Evolutionary conservation across 2,888 invertebrate genomes (phyloP).

Genomic region (Hypena proboscidalis): DNA sequence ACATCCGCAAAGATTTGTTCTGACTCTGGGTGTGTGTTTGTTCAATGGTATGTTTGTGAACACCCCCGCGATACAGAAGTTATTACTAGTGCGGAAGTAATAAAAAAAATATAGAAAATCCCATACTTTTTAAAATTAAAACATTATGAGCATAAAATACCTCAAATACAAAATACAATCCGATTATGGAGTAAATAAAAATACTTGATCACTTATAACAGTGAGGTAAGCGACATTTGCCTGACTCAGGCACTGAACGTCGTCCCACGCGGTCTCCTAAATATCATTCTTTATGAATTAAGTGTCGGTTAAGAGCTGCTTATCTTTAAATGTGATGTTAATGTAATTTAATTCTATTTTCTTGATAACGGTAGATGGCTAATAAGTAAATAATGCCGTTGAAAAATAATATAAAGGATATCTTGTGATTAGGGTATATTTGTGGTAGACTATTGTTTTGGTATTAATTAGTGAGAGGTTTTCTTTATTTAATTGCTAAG

Average conservation of each 20-base stretch:
- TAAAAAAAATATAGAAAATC: too few relatives aligned
- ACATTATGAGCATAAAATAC: too few relatives aligned
- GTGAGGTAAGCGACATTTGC: constrained; percentile 10
- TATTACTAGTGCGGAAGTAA: too few relatives aligned
- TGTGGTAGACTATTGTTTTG: too few relatives aligned
- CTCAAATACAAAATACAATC: constrained; percentile 13
- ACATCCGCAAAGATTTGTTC: too few relatives aligned
- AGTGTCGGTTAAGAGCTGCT: constrained; percentile 21
- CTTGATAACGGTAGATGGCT: constrained; percentile 19
- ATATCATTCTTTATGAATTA: constrained; percentile 33
- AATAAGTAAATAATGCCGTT: constrained; percentile 15
- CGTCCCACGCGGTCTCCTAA: constrained; percentile 34
- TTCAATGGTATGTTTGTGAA: not conserved
- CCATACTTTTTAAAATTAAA: too few relatives aligned
- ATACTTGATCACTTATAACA: not conserved
- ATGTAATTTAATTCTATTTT: constrained; percentile 25
- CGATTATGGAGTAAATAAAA: constrained; percentile 20
- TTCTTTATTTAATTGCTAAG: too few relatives aligned
- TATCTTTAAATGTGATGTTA: constrained; percentile 33
- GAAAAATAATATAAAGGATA: too few relatives aligned
- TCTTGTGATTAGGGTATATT: too few relatives aligned
- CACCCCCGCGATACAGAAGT: too few relatives aligned
- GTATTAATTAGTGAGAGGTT: too few relatives aligned
- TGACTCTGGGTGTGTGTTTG: too few relatives aligned
- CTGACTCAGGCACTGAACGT: constrained; percentile 31